A percentile compares a stretch with the other conserved stretches of the same genome.
phyloP scores from a whole-genome alignment of 1,140 invertebrate species.

The Pseudomyrmex cubaensis region DNA sequence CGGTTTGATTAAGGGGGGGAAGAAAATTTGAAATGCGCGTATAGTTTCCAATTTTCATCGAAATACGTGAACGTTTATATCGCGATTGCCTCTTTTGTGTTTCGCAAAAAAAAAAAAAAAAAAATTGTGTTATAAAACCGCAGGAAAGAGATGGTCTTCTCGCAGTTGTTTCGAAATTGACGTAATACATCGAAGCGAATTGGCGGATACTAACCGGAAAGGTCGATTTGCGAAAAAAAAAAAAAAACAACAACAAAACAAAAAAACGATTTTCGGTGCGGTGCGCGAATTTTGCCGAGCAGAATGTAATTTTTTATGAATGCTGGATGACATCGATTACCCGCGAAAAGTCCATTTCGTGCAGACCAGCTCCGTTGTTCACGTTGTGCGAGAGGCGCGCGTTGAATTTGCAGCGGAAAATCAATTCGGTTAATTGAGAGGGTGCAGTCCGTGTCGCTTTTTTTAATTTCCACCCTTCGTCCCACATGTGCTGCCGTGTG shows the following conservation, averaged over 20 bases:
- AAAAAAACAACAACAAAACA: not conserved
- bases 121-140: not conserved
- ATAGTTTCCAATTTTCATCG: not conserved
- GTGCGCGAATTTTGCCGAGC: slow-evolving; percentile 27
- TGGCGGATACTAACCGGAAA: slow-evolving; percentile 23
- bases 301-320: slow-evolving; percentile 56
- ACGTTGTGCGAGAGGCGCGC: slow-evolving; percentile 50
- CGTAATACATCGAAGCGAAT: not conserved
- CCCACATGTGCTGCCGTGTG: slow-evolving; percentile 11
- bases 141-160: not conserved
- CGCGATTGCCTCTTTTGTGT: not conserved
- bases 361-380: slow-evolving; percentile 54
- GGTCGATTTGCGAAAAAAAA: slow-evolving; percentile 19
- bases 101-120: not conserved
- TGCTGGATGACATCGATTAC: slow-evolving; percentile 57
- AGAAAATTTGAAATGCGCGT: not conserved
- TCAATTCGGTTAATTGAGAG: slow-evolving; percentile 81
- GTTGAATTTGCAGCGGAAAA: slow-evolving; percentile 72
- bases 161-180: not conserved
- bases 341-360: slow-evolving; percentile 67
- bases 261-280: slow-evolving; percentile 17
- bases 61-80: not conserved
- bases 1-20: too few relatives aligned
- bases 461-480: slow-evolving; percentile 58
- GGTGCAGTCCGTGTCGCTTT: slow-evolving; percentile 62